These are phyloP conservation scores for Neoarius graeffei DNA, from an alignment of 2,113 vertebrate genomes.

Conservation along the genomic window DNA sequence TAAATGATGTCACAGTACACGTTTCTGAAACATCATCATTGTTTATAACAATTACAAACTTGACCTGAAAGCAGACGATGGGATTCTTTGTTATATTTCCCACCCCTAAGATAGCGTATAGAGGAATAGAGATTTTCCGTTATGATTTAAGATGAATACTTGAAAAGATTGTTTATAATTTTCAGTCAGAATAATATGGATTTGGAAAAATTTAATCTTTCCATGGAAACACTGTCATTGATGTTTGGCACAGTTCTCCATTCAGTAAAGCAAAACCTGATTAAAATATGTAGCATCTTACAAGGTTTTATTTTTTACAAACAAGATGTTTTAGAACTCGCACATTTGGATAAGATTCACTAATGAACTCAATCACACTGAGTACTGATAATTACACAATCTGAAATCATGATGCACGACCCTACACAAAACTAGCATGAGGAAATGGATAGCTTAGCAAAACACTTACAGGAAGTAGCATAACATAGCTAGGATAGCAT, in stretches of 20 bases:
- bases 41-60: background rate
- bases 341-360: background rate
- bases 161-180: background rate
- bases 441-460: background rate
- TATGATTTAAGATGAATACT: background rate
- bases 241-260: slow-evolving; percentile 9
- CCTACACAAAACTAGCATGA: background rate
- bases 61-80: background rate
- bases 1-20: background rate
- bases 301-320: background rate
- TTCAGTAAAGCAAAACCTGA: background rate
- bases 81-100: background rate
- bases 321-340: background rate
- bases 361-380: background rate
- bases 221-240: background rate
- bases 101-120: background rate
- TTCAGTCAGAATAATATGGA: background rate
- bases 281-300: background rate
- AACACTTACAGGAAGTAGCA: background rate
- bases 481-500: background rate
- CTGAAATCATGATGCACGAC: background rate
- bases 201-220: background rate
- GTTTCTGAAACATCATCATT: background rate
- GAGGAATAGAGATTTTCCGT: background rate
- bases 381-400: background rate